Base-by-base conservation (phyloP, 2,797 vertebrate genomes). In the Chaetophractus vellerosus region DNA sequence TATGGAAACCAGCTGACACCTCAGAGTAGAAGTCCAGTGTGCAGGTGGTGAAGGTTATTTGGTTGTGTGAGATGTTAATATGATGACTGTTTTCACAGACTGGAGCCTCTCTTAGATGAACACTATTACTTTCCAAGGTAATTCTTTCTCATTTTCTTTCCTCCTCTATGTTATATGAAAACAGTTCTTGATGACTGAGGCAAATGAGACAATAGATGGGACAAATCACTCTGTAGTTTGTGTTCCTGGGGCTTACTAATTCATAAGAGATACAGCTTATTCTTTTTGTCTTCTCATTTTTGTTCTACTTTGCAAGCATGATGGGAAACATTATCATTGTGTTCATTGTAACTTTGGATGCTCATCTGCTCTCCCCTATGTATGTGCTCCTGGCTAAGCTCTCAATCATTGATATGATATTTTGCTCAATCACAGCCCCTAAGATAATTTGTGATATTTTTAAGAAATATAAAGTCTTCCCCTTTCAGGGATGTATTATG, bases 361-460 rank as follows among this genome's bases (percentile, higher is more conserved):
- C 48, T 88, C 78, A 64, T 36, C 81, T 98, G 7, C 96, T 96
- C 33, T 96, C 83, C 15, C 86, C 94, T 16, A 94, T 97, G 91
- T 97, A 97, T 64, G 94, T 9, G 45, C 36, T 97, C 64, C 61
- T 96, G 33, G 92, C 92, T 38, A 97, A 95, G 36, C 88, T 97
- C 82, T 93, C 96, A 26, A 64, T 95, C 92, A 83, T 91, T 78
- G 90, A 98, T 84, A 89, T 92, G 91, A 24, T 89, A 66, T 72
- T 96, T 96, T 93, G 87, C 38, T 96, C 96, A 26, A 74, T 90
- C n/a, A 74, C 24, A 81, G 92, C 95, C n/a, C 93, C 92, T 63
- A 96, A 96, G 38, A 97, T 96, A 96, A 96, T 96, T 36, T 78
- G 28, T 90, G 93, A 95, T 71, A 91, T 96, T 83, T 97, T 97